Percentiles rank a stretch among this genome's conserved stretches.
These are phyloP conservation scores for Agonopterix subpropinquella DNA, from an alignment of 2,888 invertebrate genomes.

Conservation along the genomic window DNA sequence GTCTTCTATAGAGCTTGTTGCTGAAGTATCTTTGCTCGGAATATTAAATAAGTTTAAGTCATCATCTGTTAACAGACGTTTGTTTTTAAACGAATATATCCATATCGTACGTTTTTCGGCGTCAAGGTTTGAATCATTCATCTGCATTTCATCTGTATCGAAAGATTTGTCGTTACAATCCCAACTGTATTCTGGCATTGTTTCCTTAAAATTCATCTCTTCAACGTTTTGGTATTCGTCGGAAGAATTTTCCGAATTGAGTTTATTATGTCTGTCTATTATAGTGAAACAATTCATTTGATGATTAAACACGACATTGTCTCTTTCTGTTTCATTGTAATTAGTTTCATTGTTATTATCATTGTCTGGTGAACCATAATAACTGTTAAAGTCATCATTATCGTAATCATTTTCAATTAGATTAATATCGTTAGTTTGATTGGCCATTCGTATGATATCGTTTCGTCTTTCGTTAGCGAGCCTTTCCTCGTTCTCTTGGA, in stretches of 20 bases:
- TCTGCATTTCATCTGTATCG: constrained; percentile 16
- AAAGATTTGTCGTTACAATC: not conserved
- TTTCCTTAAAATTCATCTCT: constrained; percentile 1
- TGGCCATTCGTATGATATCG: constrained; percentile 27
- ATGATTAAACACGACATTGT: constrained; percentile 19
- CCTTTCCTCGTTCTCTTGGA: constrained; percentile 19
- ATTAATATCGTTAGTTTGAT: constrained; percentile 5
- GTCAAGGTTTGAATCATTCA: constrained; percentile 24
- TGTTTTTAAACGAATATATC: constrained; percentile 59
- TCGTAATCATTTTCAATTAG: not conserved
- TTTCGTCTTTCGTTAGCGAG: constrained; percentile 33
- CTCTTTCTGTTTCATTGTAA: constrained; percentile 9
- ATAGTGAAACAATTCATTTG: constrained; percentile 42
- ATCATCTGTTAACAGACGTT: constrained; percentile 34
- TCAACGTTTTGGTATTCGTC: constrained; percentile 18
- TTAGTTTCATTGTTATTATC: not conserved
- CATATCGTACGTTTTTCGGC: constrained; percentile 42
- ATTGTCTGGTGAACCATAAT: not conserved
- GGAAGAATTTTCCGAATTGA: constrained; percentile 36
- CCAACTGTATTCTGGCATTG: too few species aligned
- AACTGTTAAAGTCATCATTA: not conserved
- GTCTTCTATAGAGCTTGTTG: constrained; percentile 26
- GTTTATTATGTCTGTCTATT: constrained; percentile 29
- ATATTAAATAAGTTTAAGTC: constrained; percentile 31
- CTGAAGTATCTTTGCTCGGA: constrained; percentile 22